Base-by-base conservation (phyloP, 1,140 invertebrate genomes). In the Caenorhabditis inopinata region DNA sequence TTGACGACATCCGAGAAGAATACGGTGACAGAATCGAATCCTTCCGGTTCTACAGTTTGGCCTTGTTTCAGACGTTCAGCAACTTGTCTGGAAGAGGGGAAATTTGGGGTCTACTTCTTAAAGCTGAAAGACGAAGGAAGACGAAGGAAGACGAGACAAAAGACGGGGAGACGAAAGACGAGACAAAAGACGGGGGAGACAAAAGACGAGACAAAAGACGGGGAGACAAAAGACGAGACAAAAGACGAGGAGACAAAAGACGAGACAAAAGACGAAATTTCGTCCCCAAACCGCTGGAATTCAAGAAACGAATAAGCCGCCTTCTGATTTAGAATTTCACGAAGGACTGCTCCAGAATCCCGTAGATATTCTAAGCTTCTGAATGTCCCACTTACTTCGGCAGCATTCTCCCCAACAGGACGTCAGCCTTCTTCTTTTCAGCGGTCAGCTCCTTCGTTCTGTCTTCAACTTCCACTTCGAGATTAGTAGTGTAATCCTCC, bases 401-500 rank as follows among this genome's bases (percentile, higher is more conserved):
- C 53, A 98, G 88, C 95, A 97, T 96, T 90, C 95, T 86, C 92
- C 93, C 80, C 0, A 97, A 89, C 29, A 97, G 88, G 11, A 93
- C 92, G 85, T 94, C 93, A 81, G 95, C 96, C 91, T 96, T 97
- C 89, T 96, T 95, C 89, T 97, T 97, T 89, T 97, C 96, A 88
- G 96, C 95, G 77, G 94, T 93, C 46, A 97, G 89, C 88, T 95
- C 94, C 88, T 95, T 94, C 0, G 95, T 97, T 78, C 95, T 90
- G 87, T 97, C 95, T 85, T 96, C 94, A 0, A 97, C 95, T 0
- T 97, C 88, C 1, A 91, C 92, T 89, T 94, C 94, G 68, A 94
- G 88, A 89, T 94, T 94, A 58, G 92, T 92, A 0, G 93, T 93
- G 87, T 94, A 94, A 85, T 94, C 94, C 88, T 94, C 93, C 93